These are phyloP conservation scores for Enhydra lutris DNA, from an alignment of 2,113 vertebrate genomes.

Conservation along the genomic window DNA sequence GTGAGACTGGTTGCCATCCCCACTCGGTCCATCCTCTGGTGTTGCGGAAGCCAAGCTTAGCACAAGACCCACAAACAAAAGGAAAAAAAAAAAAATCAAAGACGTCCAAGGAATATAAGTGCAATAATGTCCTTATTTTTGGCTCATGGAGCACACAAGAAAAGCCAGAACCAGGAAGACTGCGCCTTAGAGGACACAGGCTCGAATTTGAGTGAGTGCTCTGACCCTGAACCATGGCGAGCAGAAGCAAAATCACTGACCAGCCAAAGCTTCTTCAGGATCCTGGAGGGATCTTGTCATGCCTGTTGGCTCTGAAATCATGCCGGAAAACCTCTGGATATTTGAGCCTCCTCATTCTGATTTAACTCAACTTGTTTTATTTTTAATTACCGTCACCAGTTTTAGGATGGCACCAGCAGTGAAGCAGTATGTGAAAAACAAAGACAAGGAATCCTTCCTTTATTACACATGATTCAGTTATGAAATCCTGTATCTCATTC, in stretches of 20 bases:
- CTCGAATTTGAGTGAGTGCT: neutral
- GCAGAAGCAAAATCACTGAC: neutral
- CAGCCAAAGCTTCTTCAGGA: neutral
- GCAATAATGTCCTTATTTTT: neutral
- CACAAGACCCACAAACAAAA: neutral
- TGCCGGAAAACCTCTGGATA: neutral
- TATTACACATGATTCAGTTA: accelerated
- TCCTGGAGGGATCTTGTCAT: neutral
- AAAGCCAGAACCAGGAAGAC: neutral
- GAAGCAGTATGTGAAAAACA: neutral
- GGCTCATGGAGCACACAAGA: neutral
- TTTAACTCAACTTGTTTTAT: neutral
- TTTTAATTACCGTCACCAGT: neutral
- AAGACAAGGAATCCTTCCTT: neutral
- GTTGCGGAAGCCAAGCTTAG: neutral
- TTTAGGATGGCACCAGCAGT: neutral
- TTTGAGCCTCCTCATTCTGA: neutral
- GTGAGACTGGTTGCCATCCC: too few relatives aligned
- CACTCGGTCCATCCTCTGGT: neutral
- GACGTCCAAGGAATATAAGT: neutral
- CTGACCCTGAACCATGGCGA: accelerated
- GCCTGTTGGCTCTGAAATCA: accelerated
- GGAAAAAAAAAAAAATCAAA: neutral
- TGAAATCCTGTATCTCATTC: neutral
- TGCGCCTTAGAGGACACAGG: neutral